Conservation (phyloP, 2,797 vertebrate species). For the Chelidonichthys spinosus region DNA sequence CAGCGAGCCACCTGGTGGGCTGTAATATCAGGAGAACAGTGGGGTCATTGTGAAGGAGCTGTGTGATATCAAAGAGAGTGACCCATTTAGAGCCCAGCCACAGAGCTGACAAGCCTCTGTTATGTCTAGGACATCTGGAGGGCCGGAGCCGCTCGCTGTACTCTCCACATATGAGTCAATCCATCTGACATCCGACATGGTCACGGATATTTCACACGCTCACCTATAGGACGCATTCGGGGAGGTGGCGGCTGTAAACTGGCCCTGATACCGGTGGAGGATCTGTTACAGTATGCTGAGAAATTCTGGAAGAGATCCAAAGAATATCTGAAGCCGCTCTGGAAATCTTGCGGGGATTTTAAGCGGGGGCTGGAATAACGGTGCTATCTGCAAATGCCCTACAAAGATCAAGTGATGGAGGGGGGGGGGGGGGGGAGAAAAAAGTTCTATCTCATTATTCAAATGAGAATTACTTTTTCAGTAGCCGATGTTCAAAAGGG, state of each 20-base stretch:
- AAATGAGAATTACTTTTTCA: slow-evolving; percentile 69
- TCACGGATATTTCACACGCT: slow-evolving; percentile 59
- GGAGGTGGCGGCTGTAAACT: slow-evolving; percentile 36
- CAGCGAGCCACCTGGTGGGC: slow-evolving; percentile 82
- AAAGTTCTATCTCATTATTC: slow-evolving; percentile 64
- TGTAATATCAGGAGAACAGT: slow-evolving; percentile 84
- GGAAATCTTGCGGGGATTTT: slow-evolving; percentile 56
- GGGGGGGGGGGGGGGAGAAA: slow-evolving; percentile 1
- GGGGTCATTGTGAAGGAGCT: slow-evolving; percentile 82
- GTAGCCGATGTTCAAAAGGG: slow-evolving; percentile 50
- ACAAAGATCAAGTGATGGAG: slow-evolving; percentile 66
- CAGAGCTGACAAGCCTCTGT: slow-evolving; percentile 80
- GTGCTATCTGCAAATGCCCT: slow-evolving; percentile 50
- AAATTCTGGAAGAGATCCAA: slow-evolving; percentile 61
- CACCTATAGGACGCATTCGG: slow-evolving; percentile 43
- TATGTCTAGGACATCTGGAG: slow-evolving; percentile 83
- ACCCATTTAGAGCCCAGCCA: slow-evolving; percentile 81
- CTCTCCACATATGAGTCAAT: slow-evolving; percentile 40
- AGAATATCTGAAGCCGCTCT: slow-evolving; percentile 44
- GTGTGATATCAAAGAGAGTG: slow-evolving; percentile 82
- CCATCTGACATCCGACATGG: slow-evolving; percentile 46
- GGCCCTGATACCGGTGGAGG: slow-evolving; percentile 36
- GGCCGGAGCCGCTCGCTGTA: slow-evolving; percentile 54
- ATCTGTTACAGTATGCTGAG: slow-evolving; percentile 46
- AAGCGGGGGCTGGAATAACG: slow-evolving; percentile 24